Base-by-base conservation (phyloP, 2,113 vertebrate species). In the Promerops cafer region DNA sequence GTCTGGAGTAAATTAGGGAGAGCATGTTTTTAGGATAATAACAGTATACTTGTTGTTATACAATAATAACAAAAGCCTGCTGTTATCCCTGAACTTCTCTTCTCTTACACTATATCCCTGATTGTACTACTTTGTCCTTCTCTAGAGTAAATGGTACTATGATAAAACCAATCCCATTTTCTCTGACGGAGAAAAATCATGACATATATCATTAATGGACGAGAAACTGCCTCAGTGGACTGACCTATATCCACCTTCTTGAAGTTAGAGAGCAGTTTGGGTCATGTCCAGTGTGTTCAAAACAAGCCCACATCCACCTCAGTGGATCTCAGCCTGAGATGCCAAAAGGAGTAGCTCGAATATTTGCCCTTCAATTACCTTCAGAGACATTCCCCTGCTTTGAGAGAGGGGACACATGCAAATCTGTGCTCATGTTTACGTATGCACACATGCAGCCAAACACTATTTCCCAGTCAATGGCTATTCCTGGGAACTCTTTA, bases 331-430 rank as follows among this genome's bases (percentile, higher is more conserved):
- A 42, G 23, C 40, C 50, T 4, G 18, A 87, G 45, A n/a, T 10
- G 28, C 17, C 57, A 89, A 52, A 83, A 60, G 11, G 8, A 65
- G n/a, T 17, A 39, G 39, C 27, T 21, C 0, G 0, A 89, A 61
- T 68, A 59, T 28, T 42, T 83, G 59, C 33, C 82, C 39, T 78
- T 53, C 16, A 4, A 40, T 54, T 71, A 10, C 53, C 21, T 65
- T 53, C 47, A 31, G 27, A 92, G 31, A 42, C 4, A 33, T 68
- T 37, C 23, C 28, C 21, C 9, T 12, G 0, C 9, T 45, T 28
- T 39, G 37, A 35, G 57, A 76, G 10, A n/a, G 10, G 24, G 10
- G 17, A 52, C 27, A 31, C 0, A 0, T 11, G 22, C 9, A 28
- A 42, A 63, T 1, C 4, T 16, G 8, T 49, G 37, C n/a, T 60